Base-by-base conservation (phyloP, 92 coral and sea anemone genomes). In the Paramuricea clavata region DNA sequence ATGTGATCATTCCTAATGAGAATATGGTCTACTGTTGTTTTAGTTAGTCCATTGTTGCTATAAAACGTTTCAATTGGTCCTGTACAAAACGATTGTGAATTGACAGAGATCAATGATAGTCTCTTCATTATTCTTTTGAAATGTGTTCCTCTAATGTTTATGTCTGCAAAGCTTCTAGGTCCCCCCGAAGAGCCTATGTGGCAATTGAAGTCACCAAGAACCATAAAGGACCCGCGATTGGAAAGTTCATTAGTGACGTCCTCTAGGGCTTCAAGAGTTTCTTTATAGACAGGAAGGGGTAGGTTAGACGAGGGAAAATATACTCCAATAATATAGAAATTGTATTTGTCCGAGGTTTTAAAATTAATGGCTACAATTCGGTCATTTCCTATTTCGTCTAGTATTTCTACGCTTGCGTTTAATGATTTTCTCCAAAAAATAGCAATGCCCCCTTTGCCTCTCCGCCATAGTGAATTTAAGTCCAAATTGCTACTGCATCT, bases 281-380 rank as follows among this genome's bases (percentile, higher is more conserved):
- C 39, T 32, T 30, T 68, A 30, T 68, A 68, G 7, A 68, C 4
- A 12, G 39, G 12, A 68, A 68, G 13, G 19, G 34, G 71, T 64
- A 17, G 32, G 33, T 64, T 64, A 3, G 71, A 21, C 34, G 71
- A 64, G 32, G 71, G 71, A 13, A 64, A 25, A 26, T 64, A 64
- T 64, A 12, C 34, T 64, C 71, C 71, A 64, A 64, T 26, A 64
- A 64, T 64, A 64, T 25, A 64, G 4, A 64, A 25, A 25, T 64
- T 64, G 21, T 12, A 27, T 25, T 4, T 64, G 32, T 64, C 71
- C 1, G 9, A 13, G 21, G 34, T 26, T 64, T 12, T 64, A 21
- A 64, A 12, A 1, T 64, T 4, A 4, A 47, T 47, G 2, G 52
- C 52, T 5, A 47, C 10, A 9, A 47, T 47, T 47, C 52, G 13